A percentile compares a stretch with the other conserved stretches of the same genome.
These are phyloP conservation scores for Drosophila leonis DNA, from an alignment of 2,888 invertebrate genomes.

Conservation along the genomic window DNA sequence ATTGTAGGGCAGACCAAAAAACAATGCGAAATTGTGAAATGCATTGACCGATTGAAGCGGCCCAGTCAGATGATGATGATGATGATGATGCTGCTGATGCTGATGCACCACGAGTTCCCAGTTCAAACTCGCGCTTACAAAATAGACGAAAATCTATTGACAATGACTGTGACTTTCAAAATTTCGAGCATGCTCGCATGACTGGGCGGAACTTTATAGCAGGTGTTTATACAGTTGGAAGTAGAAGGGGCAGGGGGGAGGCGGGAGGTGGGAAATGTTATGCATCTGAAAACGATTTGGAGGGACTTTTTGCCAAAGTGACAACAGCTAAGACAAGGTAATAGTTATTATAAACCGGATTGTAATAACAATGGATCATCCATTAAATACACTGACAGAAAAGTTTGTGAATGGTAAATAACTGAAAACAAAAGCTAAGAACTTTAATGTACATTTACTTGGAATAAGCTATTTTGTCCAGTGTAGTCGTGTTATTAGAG, in stretches of 20 bases:
- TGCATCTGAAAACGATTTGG: conserved; percentile 37
- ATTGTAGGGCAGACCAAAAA: conserved; percentile 11
- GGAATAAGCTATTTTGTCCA: too few relatives aligned
- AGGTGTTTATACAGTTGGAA: neutral
- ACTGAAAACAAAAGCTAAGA: neutral
- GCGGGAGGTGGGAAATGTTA: conserved; percentile 42
- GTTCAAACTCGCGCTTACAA: conserved; percentile 41
- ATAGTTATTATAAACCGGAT: conserved; percentile 60
- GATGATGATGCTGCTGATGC: conserved; percentile 11
- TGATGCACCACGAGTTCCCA: conserved; percentile 32
- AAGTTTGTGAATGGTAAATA: neutral
- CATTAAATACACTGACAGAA: conserved; percentile 52
- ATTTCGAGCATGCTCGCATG: conserved; percentile 40
- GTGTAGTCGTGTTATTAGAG: too few relatives aligned
- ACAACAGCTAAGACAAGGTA: conserved; percentile 37
- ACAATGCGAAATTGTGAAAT: conserved; percentile 62
- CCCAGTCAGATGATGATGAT: conserved; percentile 1
- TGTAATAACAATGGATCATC: conserved; percentile 51
- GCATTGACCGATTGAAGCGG: conserved; percentile 9
- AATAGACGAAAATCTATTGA: conserved; percentile 39
- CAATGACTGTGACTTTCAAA: conserved; percentile 54
- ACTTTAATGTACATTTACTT: neutral
- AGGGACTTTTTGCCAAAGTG: conserved; percentile 54
- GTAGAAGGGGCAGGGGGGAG: too few relatives aligned
- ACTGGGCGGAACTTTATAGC: conserved; percentile 29